Percentiles rank a stretch among this genome's conserved stretches.
These are phyloP conservation scores for Lordiphosa stackelbergi DNA, from an alignment of 1,140 invertebrate species.

Conservation along the genomic window DNA sequence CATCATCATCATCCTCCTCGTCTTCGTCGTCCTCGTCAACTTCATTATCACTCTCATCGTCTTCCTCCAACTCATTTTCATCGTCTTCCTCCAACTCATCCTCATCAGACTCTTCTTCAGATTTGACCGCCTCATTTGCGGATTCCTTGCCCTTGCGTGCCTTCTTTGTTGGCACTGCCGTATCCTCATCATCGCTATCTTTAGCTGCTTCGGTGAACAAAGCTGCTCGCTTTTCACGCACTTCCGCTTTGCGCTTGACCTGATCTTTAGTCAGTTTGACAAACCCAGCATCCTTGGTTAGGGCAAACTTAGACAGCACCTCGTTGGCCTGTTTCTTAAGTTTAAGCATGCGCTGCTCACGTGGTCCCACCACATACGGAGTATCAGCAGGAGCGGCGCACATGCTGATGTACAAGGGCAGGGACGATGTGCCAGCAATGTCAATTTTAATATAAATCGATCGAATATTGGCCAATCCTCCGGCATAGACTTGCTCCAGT, in stretches of 20 bases:
- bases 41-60: slow-evolving; percentile 32
- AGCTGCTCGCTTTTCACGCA: slow-evolving; percentile 37
- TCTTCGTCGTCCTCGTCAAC: slow-evolving; percentile 29
- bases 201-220: slow-evolving; percentile 36
- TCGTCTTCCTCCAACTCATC: slow-evolving; percentile 72
- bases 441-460: slow-evolving; percentile 78
- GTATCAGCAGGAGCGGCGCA: slow-evolving; percentile 52
- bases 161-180: slow-evolving; percentile 51
- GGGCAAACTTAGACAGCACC: slow-evolving; percentile 54
- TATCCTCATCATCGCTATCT: slow-evolving; percentile 37
- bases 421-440: slow-evolving; percentile 58
- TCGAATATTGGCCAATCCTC: slow-evolving; percentile 79
- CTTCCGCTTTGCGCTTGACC: slow-evolving; percentile 57
- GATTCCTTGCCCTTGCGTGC: slow-evolving; percentile 57
- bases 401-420: slow-evolving; percentile 68
- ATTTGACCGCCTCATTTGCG: slow-evolving; percentile 80
- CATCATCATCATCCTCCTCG: slow-evolving; percentile 18
- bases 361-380: slow-evolving; percentile 64
- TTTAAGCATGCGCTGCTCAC: slow-evolving; percentile 68
- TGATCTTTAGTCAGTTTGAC: slow-evolving; percentile 50
- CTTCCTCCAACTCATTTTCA: slow-evolving; percentile 32
- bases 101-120: slow-evolving; percentile 78
- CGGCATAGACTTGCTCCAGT: slow-evolving; percentile 78
- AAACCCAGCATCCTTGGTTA: slow-evolving; percentile 69
- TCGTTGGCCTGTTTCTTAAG: slow-evolving; percentile 70